Conservation (phyloP, 2,797 vertebrate genomes). For the Eutrigla gurnardus region DNA sequence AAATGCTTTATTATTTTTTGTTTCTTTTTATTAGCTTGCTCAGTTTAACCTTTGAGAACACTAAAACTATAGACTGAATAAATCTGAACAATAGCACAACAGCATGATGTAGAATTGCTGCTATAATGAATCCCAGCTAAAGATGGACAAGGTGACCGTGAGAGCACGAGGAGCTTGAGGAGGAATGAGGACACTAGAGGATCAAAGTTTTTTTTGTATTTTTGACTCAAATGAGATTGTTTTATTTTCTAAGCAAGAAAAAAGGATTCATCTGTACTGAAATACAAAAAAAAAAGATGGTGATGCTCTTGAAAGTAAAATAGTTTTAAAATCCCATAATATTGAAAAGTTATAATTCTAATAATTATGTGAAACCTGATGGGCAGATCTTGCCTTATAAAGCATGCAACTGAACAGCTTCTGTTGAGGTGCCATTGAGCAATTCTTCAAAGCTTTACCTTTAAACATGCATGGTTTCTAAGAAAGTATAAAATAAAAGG, state of each 20-base stretch:
- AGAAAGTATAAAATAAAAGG: background rate
- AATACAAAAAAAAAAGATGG: slow-evolving; percentile 2
- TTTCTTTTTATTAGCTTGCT: slow-evolving; percentile 36
- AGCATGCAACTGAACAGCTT: background rate
- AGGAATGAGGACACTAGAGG: background rate
- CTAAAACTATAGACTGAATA: slow-evolving; percentile 31
- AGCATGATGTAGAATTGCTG: slow-evolving; percentile 12
- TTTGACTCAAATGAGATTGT: background rate
- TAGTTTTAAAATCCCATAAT: too few species aligned
- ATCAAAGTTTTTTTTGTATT: slow-evolving; percentile 8
- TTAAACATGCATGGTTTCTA: slow-evolving; percentile 2
- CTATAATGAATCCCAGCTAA: slow-evolving; percentile 21
- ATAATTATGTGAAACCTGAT: background rate
- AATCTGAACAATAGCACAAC: slow-evolving; percentile 24
- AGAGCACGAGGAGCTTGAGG: background rate
- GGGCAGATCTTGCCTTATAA: background rate
- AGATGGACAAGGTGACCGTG: slow-evolving; percentile 20
- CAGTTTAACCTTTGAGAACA: slow-evolving; percentile 30
- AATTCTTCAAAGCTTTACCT: slow-evolving; percentile 4
- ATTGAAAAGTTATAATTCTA: background rate
- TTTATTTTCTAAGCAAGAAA: background rate
- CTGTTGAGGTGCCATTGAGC: slow-evolving; percentile 3
- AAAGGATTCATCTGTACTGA: background rate
- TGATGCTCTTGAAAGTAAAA: background rate
- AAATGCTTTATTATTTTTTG: slow-evolving; percentile 18